These are phyloP conservation scores for Rhincodon typus DNA, from an alignment of 2,797 vertebrate genomes.

Conservation along the genomic window DNA sequence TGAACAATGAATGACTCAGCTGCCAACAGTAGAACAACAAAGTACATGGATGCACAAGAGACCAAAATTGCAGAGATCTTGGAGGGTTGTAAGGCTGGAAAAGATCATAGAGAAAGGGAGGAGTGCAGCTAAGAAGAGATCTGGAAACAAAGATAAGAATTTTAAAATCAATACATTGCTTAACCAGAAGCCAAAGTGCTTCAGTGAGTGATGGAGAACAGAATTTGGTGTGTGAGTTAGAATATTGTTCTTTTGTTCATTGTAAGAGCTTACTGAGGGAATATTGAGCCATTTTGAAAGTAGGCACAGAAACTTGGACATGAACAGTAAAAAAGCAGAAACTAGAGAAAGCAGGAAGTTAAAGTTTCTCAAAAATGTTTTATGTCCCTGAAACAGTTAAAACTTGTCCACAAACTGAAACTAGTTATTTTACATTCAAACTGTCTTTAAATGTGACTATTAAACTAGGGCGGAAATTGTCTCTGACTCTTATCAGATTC, in stretches of 20 bases:
- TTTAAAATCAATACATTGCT: neutral
- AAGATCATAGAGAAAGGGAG: neutral
- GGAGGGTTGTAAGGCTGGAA: neutral
- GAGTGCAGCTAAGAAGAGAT: neutral
- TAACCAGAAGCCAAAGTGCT: neutral
- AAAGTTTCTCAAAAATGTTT: neutral
- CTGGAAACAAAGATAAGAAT: neutral
- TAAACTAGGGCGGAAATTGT: neutral
- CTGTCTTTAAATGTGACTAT: neutral
- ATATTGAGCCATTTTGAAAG: neutral
- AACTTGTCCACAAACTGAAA: neutral
- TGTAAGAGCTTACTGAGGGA: neutral
- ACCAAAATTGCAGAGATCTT: neutral
- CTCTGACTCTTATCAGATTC: neutral
- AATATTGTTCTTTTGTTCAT: neutral
- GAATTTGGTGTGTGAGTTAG: neutral
- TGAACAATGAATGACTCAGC: no score
- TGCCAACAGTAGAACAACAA: neutral
- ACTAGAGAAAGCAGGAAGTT: neutral
- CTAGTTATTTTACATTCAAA: neutral
- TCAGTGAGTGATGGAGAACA: neutral
- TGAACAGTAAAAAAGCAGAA: neutral
- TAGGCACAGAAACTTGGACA: neutral
- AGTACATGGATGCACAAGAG: neutral
- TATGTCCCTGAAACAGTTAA: neutral